phyloP scores from a whole-genome alignment of 2,888 invertebrate genomes.

The Amaurobius ferox region DNA sequence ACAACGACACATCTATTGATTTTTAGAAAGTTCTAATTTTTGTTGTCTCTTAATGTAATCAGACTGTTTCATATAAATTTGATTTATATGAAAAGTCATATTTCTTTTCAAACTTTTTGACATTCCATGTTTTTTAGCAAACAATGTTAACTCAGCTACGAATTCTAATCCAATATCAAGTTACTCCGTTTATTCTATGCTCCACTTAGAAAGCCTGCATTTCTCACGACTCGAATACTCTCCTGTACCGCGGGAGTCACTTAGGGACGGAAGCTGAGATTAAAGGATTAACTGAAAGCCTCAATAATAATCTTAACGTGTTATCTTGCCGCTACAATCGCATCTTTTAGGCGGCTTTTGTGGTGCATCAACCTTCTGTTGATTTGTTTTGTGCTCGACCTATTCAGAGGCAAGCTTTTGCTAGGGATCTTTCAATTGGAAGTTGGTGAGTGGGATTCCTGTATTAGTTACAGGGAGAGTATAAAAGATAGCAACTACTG shows the following conservation, averaged over 20 bases:
- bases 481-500: slow-evolving; percentile 26
- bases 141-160: slow-evolving; percentile 4
- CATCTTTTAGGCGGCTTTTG: slow-evolving; percentile 22
- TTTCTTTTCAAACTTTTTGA: no score
- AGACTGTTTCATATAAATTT: no score
- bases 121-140: neutral
- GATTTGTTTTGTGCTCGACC: slow-evolving; percentile 58
- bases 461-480: neutral
- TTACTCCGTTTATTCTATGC: slow-evolving; percentile 1
- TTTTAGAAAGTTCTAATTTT: no score
- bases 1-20: no score
- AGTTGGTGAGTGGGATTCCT: neutral
- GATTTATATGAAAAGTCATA: no score
- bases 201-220: slow-evolving; percentile 21
- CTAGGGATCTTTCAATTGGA: slow-evolving; percentile 31
- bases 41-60: no score
- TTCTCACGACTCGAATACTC: slow-evolving; percentile 58
- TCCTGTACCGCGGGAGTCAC: slow-evolving; percentile 30
- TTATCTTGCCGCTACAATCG: slow-evolving; percentile 63
- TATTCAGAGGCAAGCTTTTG: slow-evolving; percentile 33
- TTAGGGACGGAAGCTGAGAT: slow-evolving; percentile 57
- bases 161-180: neutral
- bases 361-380: slow-evolving; percentile 29
- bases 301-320: slow-evolving; percentile 43
- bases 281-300: slow-evolving; percentile 61